phyloP scores from a whole-genome alignment of 2,888 invertebrate species.

The Mesoligia furuncula region DNA sequence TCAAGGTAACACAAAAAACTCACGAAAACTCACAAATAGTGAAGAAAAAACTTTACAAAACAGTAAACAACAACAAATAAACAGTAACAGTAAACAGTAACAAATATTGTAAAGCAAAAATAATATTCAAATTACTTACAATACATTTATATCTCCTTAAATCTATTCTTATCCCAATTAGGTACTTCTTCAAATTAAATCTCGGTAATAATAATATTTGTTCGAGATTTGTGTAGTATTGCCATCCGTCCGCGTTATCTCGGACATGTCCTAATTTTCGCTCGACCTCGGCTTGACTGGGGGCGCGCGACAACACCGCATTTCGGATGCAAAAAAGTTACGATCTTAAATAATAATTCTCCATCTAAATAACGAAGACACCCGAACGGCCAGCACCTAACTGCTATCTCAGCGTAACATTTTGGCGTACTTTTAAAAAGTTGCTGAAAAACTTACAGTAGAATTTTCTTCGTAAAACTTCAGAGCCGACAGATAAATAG shows the following conservation, averaged over 20 bases:
- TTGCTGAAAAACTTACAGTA: slow-evolving; percentile 38
- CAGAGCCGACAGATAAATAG: slow-evolving; percentile 56
- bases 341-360: slow-evolving; percentile 57
- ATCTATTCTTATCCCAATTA: slow-evolving; percentile 35
- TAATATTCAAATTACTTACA: slow-evolving; percentile 17
- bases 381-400: slow-evolving; percentile 20
- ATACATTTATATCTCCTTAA: slow-evolving; percentile 16
- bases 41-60: not conserved
- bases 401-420: slow-evolving; percentile 37
- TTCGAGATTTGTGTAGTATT: slow-evolving; percentile 51
- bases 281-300: slow-evolving; percentile 62
- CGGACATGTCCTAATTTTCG: slow-evolving; percentile 74
- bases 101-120: slow-evolving; percentile 9
- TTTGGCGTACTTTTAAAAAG: slow-evolving; percentile 39
- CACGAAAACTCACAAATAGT: not conserved
- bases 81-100: too few relatives aligned
- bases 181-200: slow-evolving; percentile 37
- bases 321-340: slow-evolving; percentile 63
- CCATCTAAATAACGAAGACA: slow-evolving; percentile 55
- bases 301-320: slow-evolving; percentile 58
- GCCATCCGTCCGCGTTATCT: slow-evolving; percentile 64
- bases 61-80: too few relatives aligned
- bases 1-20: not conserved
- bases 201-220: slow-evolving; percentile 27
- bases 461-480: slow-evolving; percentile 50